Base-by-base conservation (phyloP, 2,888 invertebrate genomes). In the Neocrepidodera transversa region DNA sequence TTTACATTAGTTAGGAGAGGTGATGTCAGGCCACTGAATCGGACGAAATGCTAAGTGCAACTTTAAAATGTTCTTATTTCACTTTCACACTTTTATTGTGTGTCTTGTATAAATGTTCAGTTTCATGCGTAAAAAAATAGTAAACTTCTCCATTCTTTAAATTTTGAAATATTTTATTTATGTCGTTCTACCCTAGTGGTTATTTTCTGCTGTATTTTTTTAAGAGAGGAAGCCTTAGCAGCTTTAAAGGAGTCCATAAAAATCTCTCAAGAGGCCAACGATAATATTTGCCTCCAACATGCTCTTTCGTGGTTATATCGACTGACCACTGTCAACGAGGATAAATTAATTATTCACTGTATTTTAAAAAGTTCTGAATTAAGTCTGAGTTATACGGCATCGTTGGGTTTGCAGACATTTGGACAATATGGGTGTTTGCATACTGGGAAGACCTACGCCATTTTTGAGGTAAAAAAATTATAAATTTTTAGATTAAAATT, bases 201-300 rank as follows among this genome's bases (percentile, higher is more conserved):
- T n/a, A n/a, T n/a, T n/a, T n/a, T n/a, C n/a, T n/a, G n/a, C n/a
- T n/a, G n/a, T n/a, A n/a, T 23, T 51, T 53, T 3, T 68, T 81
- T 72, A 69, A 92, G 91, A 63, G 84, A 87, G 45, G 88, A 93
- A 75, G 93, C 93, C 0, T 79, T 91, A 74, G 86, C 88, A 58
- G 89, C 92, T 11, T 83, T 96, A n/a, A 87, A 88, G 68, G 95
- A 96, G 81, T 92, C 94, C 7, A 87, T 95, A 52, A 88, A 88
- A 79, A 84, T 93, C 74, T 92, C 95, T 2, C 95, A 95, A 78
- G 93, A 94, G 80, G 89, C 90, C 57, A 91, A 89, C 60, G 95
- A 96, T 77, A 88, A 89, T 71, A 84, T 91, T 53, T 95, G 94
- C 74, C 82, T 95, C 52, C 93, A 93, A 78, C 87, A 92, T 74